Conservation (phyloP, 2,888 invertebrate genomes). For the Galeruca laticollis region DNA sequence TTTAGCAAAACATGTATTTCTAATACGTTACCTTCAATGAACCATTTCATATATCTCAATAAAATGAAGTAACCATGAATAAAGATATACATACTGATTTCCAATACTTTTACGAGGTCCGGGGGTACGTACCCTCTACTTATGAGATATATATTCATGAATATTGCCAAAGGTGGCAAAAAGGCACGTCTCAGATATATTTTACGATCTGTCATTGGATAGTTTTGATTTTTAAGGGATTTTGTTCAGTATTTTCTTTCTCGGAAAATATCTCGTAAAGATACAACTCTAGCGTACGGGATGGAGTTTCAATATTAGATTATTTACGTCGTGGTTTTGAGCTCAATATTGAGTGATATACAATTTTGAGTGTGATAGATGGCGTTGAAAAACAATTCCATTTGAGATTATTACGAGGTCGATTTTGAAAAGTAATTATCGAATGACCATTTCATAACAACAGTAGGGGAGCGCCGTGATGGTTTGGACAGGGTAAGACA, state of each 20-base stretch:
- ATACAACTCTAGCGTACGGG: neutral
- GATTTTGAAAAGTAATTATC: too few species aligned
- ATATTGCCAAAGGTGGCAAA: neutral
- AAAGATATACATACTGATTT: neutral
- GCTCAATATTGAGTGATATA: neutral
- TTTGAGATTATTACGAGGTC: too few species aligned
- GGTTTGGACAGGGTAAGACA: too few species aligned
- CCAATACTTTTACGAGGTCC: neutral
- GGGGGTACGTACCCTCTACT: neutral
- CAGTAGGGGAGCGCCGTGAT: too few species aligned
- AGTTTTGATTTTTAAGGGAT: slow-evolving; percentile 3
- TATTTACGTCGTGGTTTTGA: neutral
- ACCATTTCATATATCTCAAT: neutral
- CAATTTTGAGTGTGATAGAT: neutral
- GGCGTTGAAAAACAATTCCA: too few species aligned
- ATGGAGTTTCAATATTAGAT: neutral
- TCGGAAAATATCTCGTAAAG: neutral
- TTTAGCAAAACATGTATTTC: too few species aligned
- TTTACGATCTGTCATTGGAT: slow-evolving; percentile 8
- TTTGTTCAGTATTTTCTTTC: neutral
- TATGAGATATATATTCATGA: neutral
- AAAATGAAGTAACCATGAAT: neutral
- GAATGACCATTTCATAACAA: too few species aligned
- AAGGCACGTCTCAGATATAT: slow-evolving; percentile 10
- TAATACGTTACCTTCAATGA: neutral